Evolutionary conservation across 92 coral and sea anemone species (phyloP).

Genomic region (Scolanthus callimorphus): DNA sequence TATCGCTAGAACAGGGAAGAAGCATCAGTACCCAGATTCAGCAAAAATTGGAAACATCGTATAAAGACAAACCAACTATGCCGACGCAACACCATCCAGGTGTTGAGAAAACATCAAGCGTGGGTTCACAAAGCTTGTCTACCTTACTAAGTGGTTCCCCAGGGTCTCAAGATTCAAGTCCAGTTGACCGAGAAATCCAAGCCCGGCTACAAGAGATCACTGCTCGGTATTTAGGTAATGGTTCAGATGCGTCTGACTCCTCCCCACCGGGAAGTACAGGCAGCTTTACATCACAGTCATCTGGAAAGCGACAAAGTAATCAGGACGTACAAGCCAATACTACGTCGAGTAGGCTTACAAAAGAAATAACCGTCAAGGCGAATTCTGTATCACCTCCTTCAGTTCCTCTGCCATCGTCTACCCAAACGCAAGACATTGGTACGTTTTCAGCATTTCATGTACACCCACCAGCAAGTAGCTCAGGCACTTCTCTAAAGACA

Average conservation of each 20-base stretch:
- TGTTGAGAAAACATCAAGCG: too few species aligned
- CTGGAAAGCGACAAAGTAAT: not conserved
- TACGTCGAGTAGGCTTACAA: not conserved
- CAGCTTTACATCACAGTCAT: not conserved
- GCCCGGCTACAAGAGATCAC: not conserved
- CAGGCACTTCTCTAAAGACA: not conserved
- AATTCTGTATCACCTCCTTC: not conserved
- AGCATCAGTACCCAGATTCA: too few species aligned
- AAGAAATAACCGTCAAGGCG: too few species aligned
- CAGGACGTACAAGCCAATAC: not conserved
- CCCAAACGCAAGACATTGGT: not conserved
- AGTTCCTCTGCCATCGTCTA: not conserved
- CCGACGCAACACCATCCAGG: too few species aligned
- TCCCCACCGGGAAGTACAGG: not conserved
- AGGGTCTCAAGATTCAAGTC: not conserved
- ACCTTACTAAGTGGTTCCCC: not conserved
- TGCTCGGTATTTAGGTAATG: constrained; percentile 16
- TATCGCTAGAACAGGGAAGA: too few species aligned
- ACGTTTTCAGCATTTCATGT: too few species aligned
- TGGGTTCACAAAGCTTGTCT: not conserved
- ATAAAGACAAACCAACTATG: too few species aligned
- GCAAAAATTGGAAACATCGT: too few species aligned
- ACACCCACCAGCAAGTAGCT: not conserved
- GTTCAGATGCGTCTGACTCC: not conserved
- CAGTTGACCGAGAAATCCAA: not conserved